Evolutionary conservation across 2,113 vertebrate species (phyloP).

Genomic region (Herpetotheres cachinnans): DNA sequence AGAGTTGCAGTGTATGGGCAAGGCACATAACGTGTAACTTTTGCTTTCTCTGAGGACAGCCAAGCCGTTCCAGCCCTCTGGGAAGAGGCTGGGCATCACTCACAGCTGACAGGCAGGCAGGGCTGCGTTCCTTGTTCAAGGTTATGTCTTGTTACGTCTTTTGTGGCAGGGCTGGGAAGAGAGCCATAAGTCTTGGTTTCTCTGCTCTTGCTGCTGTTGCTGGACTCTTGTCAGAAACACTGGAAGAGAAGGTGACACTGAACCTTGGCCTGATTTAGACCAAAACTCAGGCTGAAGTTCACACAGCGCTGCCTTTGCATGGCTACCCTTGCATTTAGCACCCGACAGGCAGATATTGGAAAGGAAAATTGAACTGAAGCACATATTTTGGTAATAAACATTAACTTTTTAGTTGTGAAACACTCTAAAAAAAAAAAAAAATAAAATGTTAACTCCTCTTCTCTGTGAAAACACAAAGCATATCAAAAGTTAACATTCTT

Average conservation of each 20-base stretch:
- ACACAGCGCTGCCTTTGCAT: neutral
- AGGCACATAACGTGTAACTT: accelerated
- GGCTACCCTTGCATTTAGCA: neutral
- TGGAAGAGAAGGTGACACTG: neutral
- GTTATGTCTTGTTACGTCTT: neutral
- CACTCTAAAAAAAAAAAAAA: neutral
- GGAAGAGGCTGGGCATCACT: neutral
- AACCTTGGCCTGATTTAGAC: neutral
- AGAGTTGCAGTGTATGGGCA: accelerated
- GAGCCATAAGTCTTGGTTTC: accelerated
- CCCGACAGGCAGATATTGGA: neutral
- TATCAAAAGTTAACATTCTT: neutral
- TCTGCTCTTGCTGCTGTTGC: neutral
- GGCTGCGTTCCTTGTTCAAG: neutral
- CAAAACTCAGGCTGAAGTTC: neutral
- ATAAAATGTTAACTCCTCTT: neutral
- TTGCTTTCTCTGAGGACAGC: neutral
- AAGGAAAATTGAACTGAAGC: neutral
- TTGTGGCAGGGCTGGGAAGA: neutral
- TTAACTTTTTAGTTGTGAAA: neutral
- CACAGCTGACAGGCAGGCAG: neutral
- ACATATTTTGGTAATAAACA: neutral
- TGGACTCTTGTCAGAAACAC: neutral
- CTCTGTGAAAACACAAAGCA: neutral
- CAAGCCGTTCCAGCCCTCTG: neutral